phyloP scores from a whole-genome alignment of 2,797 vertebrate species.

The Selene dorsalis region DNA sequence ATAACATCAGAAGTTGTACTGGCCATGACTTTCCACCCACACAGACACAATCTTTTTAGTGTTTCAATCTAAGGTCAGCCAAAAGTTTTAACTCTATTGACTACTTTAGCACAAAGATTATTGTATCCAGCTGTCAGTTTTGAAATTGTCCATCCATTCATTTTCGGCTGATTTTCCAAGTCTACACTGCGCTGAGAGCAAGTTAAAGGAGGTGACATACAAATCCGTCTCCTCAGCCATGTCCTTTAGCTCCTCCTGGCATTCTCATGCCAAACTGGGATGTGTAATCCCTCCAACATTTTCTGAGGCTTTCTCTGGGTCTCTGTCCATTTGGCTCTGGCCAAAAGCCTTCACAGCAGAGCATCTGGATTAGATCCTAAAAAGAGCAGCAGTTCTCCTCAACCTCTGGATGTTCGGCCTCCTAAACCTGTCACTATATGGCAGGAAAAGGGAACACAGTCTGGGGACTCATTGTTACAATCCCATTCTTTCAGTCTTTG shows the following conservation, averaged over 20 bases:
- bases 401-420: neutral
- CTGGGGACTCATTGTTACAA: neutral
- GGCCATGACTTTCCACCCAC: slow-evolving; percentile 6
- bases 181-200: slow-evolving; percentile 1
- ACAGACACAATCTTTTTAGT: slow-evolving; percentile 5
- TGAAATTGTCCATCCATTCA: slow-evolving; percentile 9
- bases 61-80: slow-evolving; percentile 3
- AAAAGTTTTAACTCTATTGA: slow-evolving; percentile 10
- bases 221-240: slow-evolving; percentile 10
- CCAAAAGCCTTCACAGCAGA: slow-evolving; percentile 16
- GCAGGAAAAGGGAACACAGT: neutral
- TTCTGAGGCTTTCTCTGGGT: slow-evolving; percentile 13
- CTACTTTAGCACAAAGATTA: slow-evolving; percentile 7
- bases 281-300: slow-evolving; percentile 14
- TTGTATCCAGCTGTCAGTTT: slow-evolving; percentile 12
- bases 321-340: slow-evolving; percentile 11
- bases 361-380: neutral
- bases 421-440: neutral
- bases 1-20: slow-evolving; percentile 15
- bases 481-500: neutral
- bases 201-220: slow-evolving; percentile 6
- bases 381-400: neutral
- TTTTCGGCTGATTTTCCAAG: neutral
- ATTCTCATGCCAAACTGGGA: slow-evolving; percentile 12
- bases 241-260: slow-evolving; percentile 13